These are phyloP conservation scores for Pseudococcus jackbeardsleyi DNA, from an alignment of 2,888 invertebrate genomes.

Conservation along the genomic window DNA sequence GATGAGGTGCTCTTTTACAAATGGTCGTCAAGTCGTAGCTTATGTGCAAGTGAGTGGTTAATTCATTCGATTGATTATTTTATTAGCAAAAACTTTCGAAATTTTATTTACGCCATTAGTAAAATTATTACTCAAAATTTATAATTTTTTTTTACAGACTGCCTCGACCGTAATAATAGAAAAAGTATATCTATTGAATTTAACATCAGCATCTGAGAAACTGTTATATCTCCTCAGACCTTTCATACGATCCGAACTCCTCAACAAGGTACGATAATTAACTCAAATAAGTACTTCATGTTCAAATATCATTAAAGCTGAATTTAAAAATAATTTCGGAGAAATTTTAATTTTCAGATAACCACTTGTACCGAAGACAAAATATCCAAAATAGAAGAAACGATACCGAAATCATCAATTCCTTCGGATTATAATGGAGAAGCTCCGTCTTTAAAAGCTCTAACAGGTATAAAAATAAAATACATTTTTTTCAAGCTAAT, in stretches of 20 bases:
- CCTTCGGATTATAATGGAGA: slow-evolving; percentile 68
- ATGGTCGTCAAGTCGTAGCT: slow-evolving; percentile 66
- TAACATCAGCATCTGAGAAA: slow-evolving; percentile 67
- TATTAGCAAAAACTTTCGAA: too few species aligned
- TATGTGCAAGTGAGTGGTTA: slow-evolving; percentile 67
- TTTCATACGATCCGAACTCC: slow-evolving; percentile 66
- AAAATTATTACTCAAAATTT: background rate
- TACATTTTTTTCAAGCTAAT: too few species aligned
- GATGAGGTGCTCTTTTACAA: slow-evolving; percentile 66
- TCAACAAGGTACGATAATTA: slow-evolving; percentile 63
- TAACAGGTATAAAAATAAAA: slow-evolving; percentile 55
- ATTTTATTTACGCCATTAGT: background rate
- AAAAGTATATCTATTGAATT: slow-evolving; percentile 68
- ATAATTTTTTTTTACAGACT: slow-evolving; percentile 66
- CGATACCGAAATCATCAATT: slow-evolving; percentile 67
- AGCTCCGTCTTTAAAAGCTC: slow-evolving; percentile 66
- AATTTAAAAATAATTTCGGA: background rate
- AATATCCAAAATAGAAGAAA: slow-evolving; percentile 66
- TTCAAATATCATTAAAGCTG: too few species aligned
- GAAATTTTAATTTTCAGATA: slow-evolving; percentile 53
- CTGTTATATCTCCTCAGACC: slow-evolving; percentile 67
- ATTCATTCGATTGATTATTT: too few species aligned
- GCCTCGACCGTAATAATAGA: slow-evolving; percentile 67
- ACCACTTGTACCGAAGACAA: slow-evolving; percentile 64
- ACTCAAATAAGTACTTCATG: background rate